Percentiles rank a stretch among this genome's conserved stretches.
Conservation (phyloP, 2,113 vertebrate genomes). For the Aramus guarauna region DNA sequence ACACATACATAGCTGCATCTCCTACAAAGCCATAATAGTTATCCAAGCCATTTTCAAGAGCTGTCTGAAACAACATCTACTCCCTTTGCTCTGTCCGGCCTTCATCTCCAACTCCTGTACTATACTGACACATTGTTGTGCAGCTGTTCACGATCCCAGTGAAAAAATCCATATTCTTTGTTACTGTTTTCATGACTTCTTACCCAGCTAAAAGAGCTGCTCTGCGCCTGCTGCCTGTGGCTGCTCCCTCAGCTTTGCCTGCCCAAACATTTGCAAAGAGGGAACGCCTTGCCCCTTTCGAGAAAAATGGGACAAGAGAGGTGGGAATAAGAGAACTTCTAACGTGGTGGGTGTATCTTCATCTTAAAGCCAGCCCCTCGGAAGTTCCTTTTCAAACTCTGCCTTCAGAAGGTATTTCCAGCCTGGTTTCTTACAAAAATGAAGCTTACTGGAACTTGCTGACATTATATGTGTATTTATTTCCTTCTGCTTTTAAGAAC, state of each 20-base stretch:
- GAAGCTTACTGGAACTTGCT: neutral
- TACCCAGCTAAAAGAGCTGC: neutral
- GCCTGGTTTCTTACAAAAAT: neutral
- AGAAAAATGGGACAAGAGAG: neutral
- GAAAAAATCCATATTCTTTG: neutral
- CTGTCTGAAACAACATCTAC: neutral
- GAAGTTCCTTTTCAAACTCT: neutral
- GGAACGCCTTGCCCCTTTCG: rapidly evolving
- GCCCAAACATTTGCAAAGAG: neutral
- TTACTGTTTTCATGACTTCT: neutral
- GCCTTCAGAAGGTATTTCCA: neutral
- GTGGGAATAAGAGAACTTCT: neutral
- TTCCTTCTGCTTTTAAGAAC: neutral
- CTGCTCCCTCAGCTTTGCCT: neutral
- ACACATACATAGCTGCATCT: neutral
- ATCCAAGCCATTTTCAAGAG: neutral
- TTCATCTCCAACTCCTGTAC: neutral
- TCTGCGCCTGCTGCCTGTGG: neutral
- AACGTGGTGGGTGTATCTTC: neutral
- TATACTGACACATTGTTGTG: neutral
- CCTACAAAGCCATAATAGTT: neutral
- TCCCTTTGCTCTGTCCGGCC: neutral
- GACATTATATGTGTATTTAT: neutral
- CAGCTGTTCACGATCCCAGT: neutral
- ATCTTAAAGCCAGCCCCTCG: neutral